Conservation (phyloP, 2,113 vertebrate genomes). For the Lepus timidus region DNA sequence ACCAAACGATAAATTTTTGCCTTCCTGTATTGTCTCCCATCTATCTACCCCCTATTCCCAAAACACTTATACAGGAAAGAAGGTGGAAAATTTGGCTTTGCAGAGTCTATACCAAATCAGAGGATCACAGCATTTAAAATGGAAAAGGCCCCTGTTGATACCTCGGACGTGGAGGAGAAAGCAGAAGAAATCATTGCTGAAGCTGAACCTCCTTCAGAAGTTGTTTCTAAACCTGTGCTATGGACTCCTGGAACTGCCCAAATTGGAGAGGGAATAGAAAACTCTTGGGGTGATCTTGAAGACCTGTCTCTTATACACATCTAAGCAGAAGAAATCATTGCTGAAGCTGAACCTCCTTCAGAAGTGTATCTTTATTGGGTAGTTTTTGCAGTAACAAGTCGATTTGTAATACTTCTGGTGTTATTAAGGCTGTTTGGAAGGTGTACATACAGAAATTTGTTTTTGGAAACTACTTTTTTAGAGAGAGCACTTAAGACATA, state of each 20-base stretch:
- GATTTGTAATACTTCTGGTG: neutral
- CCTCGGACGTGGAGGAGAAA: conserved; percentile 86
- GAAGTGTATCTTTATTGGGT: conserved; percentile 90
- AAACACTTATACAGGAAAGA: conserved; percentile 91
- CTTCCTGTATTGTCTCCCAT: neutral
- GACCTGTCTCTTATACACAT: no score
- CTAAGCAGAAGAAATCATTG: conserved; percentile 91
- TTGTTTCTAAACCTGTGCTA: no score
- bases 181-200: conserved; percentile 91
- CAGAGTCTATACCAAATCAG: conserved; percentile 93
- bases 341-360: conserved; percentile 88
- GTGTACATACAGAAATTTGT: neutral
- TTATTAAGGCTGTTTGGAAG: neutral
- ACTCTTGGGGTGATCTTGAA: no score
- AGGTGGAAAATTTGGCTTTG: conserved; percentile 95
- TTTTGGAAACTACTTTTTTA: conserved; percentile 15
- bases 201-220: conserved; percentile 87
- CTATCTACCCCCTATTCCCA: neutral
- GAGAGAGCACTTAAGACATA: neutral
- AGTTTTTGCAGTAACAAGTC: neutral
- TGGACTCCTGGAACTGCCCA: no score
- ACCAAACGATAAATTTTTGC: conserved; percentile 16
- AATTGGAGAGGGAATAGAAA: no score
- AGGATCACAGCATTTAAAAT: conserved; percentile 95
- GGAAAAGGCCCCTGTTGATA: conserved; percentile 91